A percentile compares a stretch with the other conserved stretches of the same genome.
Conservation (phyloP, 2,113 vertebrate species). For the Corythoichthys haematopterus region DNA sequence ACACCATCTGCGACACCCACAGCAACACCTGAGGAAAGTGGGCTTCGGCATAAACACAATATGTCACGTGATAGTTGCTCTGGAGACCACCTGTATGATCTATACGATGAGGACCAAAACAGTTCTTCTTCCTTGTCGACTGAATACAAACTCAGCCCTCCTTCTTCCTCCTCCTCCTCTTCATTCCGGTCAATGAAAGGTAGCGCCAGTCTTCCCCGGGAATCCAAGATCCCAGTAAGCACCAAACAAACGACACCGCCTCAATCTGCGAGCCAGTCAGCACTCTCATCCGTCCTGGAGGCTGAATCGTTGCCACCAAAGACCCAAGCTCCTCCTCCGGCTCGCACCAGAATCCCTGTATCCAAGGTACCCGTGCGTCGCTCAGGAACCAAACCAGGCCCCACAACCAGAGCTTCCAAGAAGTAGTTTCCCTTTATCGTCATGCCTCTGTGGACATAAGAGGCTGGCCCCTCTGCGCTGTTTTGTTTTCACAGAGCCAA, state of each 20-base stretch:
- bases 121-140: constrained; percentile 70
- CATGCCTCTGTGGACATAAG: constrained; percentile 10
- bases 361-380: constrained; percentile 92
- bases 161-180: constrained; percentile 59
- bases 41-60: constrained; percentile 67
- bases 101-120: constrained; percentile 74
- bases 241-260: constrained; percentile 80
- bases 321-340: constrained; percentile 78
- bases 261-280: constrained; percentile 78
- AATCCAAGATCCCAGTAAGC: constrained; percentile 89
- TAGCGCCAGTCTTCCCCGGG: constrained; percentile 81
- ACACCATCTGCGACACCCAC: constrained; percentile 86
- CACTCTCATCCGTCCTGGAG: constrained; percentile 74
- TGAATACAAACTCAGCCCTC: constrained; percentile 77
- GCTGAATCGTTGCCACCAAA: constrained; percentile 71
- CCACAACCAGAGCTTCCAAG: constrained; percentile 75
- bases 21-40: constrained; percentile 82
- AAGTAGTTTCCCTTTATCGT: constrained; percentile 76
- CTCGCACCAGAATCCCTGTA: constrained; percentile 91
- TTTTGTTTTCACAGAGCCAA: constrained; percentile 36
- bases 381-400: constrained; percentile 79
- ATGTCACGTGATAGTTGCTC: constrained; percentile 84
- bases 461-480: constrained; percentile 24
- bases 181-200: constrained; percentile 82
- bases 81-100: constrained; percentile 86